Conservation (phyloP, 2,888 invertebrate species). For the Vannuccia rotundouncinata region DNA sequence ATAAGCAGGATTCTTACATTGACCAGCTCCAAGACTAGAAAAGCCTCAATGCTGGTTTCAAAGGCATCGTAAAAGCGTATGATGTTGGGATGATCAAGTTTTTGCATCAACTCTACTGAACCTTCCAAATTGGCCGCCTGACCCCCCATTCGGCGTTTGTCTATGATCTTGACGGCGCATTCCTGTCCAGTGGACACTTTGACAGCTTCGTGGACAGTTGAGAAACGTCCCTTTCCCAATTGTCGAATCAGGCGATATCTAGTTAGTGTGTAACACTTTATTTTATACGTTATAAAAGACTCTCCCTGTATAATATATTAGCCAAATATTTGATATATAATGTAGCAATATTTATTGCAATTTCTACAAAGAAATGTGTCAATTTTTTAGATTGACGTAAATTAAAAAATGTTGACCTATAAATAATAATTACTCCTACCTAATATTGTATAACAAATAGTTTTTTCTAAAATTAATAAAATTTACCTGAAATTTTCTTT, state of each 20-base stretch:
- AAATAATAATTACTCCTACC: too few relatives aligned
- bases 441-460: too few relatives aligned
- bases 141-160: background rate
- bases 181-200: background rate
- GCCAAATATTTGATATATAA: too few relatives aligned
- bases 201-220: background rate
- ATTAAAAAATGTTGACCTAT: too few relatives aligned
- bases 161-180: background rate
- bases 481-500: too few relatives aligned
- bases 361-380: too few relatives aligned
- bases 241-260: slow-evolving; percentile 9
- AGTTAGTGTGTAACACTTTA: too few relatives aligned
- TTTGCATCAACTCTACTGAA: background rate
- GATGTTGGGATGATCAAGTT: background rate
- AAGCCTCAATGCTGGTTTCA: background rate
- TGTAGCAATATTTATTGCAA: too few relatives aligned
- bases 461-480: too few relatives aligned
- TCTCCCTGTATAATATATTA: too few relatives aligned
- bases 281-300: too few relatives aligned
- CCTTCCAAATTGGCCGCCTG: background rate
- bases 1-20: background rate
- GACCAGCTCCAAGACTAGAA: background rate
- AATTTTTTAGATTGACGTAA: too few relatives aligned
- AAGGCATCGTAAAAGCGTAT: background rate
- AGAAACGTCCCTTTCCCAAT: background rate